A percentile compares a stretch with the other conserved stretches of the same genome.
Evolutionary conservation across 2,113 vertebrate genomes (phyloP).

Genomic region (Nettapus auritus): DNA sequence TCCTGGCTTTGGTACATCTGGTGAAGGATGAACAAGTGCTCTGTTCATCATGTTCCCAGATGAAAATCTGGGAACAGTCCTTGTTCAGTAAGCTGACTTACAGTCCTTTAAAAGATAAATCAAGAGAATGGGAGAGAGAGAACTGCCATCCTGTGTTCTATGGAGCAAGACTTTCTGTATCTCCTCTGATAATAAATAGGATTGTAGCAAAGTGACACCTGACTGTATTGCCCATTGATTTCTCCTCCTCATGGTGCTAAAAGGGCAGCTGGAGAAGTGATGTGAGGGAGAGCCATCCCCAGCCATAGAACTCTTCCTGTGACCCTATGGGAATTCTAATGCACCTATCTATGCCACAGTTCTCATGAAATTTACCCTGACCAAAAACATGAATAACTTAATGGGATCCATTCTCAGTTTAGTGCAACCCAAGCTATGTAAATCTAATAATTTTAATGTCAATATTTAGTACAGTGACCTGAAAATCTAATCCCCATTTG

Average conservation of each 20-base stretch:
- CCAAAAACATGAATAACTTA: background rate
- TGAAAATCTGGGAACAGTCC: background rate
- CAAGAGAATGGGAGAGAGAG: background rate
- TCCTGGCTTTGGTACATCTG: background rate
- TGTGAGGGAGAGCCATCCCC: background rate
- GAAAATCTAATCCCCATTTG: background rate
- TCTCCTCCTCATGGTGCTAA: background rate
- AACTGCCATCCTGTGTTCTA: background rate
- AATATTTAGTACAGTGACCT: background rate
- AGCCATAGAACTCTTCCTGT: background rate
- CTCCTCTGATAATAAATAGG: background rate
- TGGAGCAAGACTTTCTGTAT: background rate
- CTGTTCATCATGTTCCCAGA: background rate
- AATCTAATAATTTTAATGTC: background rate
- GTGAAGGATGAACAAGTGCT: background rate
- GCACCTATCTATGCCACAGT: background rate
- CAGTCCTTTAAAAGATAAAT: background rate
- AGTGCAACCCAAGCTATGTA: background rate
- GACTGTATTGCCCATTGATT: background rate
- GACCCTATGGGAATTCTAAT: accelerated
- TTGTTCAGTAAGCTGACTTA: background rate
- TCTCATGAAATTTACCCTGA: background rate
- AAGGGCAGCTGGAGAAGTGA: background rate
- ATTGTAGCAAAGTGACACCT: background rate
- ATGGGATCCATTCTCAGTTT: background rate